These are phyloP conservation scores for Steinernema khuongi DNA, from an alignment of 1,140 invertebrate species.

Conservation along the genomic window DNA sequence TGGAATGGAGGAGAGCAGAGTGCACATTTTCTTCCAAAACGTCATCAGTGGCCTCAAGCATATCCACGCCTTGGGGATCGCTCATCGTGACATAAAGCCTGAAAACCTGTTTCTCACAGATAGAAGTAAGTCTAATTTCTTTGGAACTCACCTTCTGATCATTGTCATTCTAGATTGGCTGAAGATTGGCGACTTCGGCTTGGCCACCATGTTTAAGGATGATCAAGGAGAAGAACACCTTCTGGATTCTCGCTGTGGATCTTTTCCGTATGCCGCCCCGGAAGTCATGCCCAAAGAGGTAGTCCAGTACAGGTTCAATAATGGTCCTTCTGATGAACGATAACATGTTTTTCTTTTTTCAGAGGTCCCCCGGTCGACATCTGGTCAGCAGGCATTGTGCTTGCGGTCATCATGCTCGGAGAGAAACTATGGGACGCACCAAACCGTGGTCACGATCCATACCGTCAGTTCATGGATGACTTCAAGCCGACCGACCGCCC, in stretches of 20 bases:
- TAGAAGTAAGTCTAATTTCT: constrained; percentile 60
- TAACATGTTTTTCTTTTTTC: constrained; percentile 65
- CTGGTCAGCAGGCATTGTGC: constrained; percentile 90
- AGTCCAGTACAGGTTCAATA: not conserved
- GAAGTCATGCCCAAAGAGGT: constrained; percentile 69
- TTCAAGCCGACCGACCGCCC: constrained; percentile 8
- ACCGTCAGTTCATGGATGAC: constrained; percentile 11
- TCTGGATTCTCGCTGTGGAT: constrained; percentile 82
- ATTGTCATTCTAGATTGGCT: constrained; percentile 67
- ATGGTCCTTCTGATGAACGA: constrained; percentile 15
- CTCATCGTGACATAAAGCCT: constrained; percentile 75
- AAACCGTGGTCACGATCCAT: constrained; percentile 21
- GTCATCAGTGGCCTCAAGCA: constrained; percentile 66
- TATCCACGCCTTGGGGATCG: constrained; percentile 59
- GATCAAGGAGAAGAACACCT: constrained; percentile 68
- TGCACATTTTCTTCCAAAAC: constrained; percentile 83
- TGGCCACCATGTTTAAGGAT: constrained; percentile 74
- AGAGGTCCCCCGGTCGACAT: constrained; percentile 85
- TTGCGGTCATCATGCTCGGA: constrained; percentile 84
- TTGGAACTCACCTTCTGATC: not conserved
- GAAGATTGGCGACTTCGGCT: constrained; percentile 93
- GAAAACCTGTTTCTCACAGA: constrained; percentile 86
- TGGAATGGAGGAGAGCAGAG: constrained; percentile 74
- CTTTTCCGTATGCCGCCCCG: constrained; percentile 88
- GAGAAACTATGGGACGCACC: constrained; percentile 59